Evolutionary conservation across 1,140 invertebrate genomes (phyloP), one percentile per base, ranked within the genome.

Genomic region (Drosophila setifemur): DNA sequence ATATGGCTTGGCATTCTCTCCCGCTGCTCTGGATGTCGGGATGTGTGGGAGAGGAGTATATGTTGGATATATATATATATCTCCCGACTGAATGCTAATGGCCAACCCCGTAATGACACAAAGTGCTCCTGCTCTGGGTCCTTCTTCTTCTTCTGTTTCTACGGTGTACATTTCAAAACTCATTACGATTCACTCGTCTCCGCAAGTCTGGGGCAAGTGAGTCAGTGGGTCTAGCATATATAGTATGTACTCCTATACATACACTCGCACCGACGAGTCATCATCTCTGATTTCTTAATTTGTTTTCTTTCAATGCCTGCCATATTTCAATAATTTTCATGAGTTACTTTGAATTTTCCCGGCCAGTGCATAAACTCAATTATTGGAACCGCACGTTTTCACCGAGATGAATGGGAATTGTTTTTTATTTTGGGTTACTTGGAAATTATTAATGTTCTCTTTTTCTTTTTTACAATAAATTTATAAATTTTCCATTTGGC

Each of bases 131-230:
- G 2, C 21, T 23, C 21, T 5, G 5, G 21, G 2, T 37, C 33
- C 16, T 16, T 14, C 33, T 35, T 12, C 33, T 35, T 11, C 6
- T 23, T 23, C 21, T 23, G 21, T 23, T 23, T 23, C 5, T 57
- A n/a, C 49, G 67, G 73, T 72, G 45, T 78, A 58, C 75, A 79
- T 78, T 69, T 73, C 75, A 74, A 61, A 63, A 61, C 69, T 79
- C 74, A 77, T 77, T 77, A 79, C 54, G 49, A 60, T 73, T 73
- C 52, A 40, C 52, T 58, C 60, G 52, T 67, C 29, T 14, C 25
- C 25, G 21, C 4, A 21, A 14, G 42, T 45, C n/a, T 43, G 21
- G 5, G n/a, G n/a, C n/a, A 21, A 26, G 25, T 26, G 9, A 14
- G 43, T 26, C 40, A 45, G 19, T 25, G 33, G n/a, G n/a, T n/a